Base-by-base conservation (phyloP, 2,113 vertebrate species). In the Vulpes vulpes region DNA sequence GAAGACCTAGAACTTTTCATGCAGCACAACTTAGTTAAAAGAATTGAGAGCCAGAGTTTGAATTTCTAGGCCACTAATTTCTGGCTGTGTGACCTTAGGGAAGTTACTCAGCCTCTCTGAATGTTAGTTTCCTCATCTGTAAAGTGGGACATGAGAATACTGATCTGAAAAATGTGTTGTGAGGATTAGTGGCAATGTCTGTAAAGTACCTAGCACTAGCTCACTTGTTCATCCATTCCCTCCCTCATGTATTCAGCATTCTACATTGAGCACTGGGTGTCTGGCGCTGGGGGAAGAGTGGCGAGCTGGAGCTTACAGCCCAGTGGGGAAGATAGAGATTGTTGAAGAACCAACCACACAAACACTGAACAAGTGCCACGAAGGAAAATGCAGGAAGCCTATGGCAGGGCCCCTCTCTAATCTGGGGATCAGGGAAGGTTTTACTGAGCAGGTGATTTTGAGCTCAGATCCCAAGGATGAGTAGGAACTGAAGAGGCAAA, bases 381-480 rank as follows among this genome's bases (percentile, higher is more conserved):
- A 22, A 81, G 38, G 35, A 35, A 60, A 67, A 79, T 19, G 2
- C 12, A 25, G 15, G 38, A 60, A 62, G n/a, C 32, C 78, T 8
- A 20, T 17, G 1, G 16, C n/a, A 0, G 19, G 32, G 5, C 23
- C 7, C 4, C 0, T 6, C 0, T 79, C 76, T 53, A 27, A 78
- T 35, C n/a, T 38, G 32, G 32, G 43, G 9, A 7, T n/a, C 12
- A 62, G 76, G n/a, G 57, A 20, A 8, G 27, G n/a, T 79, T 73
- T 95, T 11, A 4, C 51, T 27, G 57, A 79, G 32, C 25, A 3
- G 17, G n/a, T 62, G 62, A 55, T 51, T 69, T 4, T 51, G 89
- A 95, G 95, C 65, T 94, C 14, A 49, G 69, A 43, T 60, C 83
- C 83, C 80, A 86, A 30, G 19, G 14, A 73, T 2, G 8, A 69